phyloP scores from a whole-genome alignment of 2,113 vertebrate genomes.

The Pygoscelis antarcticus region DNA sequence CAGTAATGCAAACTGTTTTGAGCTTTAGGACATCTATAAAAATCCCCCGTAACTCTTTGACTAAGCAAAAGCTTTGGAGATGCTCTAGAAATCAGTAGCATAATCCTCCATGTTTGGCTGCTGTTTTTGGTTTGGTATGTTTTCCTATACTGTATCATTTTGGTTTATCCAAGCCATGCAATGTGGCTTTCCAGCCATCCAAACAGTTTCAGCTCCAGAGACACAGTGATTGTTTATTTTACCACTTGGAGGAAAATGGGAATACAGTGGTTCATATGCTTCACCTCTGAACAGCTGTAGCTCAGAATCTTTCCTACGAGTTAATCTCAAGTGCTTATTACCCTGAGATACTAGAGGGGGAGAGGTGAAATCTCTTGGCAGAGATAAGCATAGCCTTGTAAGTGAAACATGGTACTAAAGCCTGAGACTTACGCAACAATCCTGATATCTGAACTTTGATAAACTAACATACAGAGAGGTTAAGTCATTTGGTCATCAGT shows the following conservation, averaged over 20 bases:
- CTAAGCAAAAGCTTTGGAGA: not conserved
- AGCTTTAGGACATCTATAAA: not conserved
- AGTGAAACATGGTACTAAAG: not conserved
- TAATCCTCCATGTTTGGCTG: not conserved
- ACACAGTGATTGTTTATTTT: not conserved
- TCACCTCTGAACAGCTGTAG: not conserved
- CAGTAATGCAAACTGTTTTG: not conserved
- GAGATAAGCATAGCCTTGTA: not conserved
- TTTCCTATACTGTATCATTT: not conserved
- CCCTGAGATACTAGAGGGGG: not conserved
- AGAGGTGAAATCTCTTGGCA: slow-evolving; percentile 18
- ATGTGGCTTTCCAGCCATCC: not conserved
- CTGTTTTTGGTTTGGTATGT: not conserved
- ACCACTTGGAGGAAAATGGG: not conserved
- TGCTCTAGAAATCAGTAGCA: not conserved
- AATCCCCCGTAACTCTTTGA: not conserved
- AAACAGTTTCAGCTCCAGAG: not conserved
- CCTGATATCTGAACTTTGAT: slow-evolving; percentile 6
- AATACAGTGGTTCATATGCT: not conserved
- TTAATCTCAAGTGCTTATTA: not conserved
- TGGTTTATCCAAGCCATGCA: not conserved
- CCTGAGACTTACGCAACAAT: not conserved
- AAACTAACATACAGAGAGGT: not conserved
- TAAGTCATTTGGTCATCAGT: not conserved
- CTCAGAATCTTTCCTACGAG: not conserved